Percentiles rank a stretch among this genome's conserved stretches.
phyloP scores from a whole-genome alignment of 2,797 vertebrate species.

The Diceros bicornis region DNA sequence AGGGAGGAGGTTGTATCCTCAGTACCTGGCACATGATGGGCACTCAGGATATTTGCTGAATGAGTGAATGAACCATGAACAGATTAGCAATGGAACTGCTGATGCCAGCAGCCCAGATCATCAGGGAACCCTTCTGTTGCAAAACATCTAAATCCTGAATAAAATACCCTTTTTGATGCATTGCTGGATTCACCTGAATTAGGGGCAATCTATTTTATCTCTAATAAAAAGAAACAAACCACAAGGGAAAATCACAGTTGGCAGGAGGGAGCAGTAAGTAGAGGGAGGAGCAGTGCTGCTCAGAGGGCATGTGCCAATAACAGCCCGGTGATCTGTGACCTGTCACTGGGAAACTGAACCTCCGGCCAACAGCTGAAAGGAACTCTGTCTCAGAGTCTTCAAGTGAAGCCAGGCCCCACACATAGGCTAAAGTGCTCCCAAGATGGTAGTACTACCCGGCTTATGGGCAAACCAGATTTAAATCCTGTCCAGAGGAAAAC shows the following conservation, averaged over 20 bases:
- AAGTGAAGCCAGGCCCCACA: neutral
- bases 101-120: neutral
- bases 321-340: neutral
- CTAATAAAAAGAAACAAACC: neutral
- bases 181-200: neutral
- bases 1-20: neutral
- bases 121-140: neutral
- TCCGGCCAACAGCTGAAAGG: neutral
- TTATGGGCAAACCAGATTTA: neutral
- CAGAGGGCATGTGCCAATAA: fast-evolving
- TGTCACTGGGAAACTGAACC: neutral
- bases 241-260: neutral
- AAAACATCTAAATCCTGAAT: neutral
- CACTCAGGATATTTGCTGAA: neutral
- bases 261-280: neutral
- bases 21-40: neutral
- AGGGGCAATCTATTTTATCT: neutral
- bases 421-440: neutral
- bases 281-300: neutral
- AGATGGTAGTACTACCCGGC: neutral
- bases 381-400: neutral
- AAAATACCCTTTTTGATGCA: neutral
- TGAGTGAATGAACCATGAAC: neutral
- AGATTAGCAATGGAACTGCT: neutral
- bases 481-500: neutral